Evolutionary conservation across 1,140 invertebrate species (phyloP), one percentile per base, ranked within the genome.

Genomic region (Drosophila kurseongensis): DNA sequence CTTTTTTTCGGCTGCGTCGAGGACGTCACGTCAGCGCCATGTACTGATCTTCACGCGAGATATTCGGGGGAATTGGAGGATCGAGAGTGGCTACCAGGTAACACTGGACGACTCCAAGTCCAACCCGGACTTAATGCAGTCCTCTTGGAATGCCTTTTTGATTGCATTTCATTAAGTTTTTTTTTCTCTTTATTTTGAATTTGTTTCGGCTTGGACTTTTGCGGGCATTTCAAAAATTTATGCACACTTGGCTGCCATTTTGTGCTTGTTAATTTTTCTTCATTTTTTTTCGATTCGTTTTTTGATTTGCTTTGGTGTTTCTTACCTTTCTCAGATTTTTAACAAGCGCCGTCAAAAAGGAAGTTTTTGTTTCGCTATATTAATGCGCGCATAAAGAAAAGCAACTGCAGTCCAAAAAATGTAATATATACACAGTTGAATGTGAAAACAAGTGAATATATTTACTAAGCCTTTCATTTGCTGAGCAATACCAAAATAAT

Each of bases 291-390:
- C 38, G 36, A 56, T 58, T 75, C 12, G n/a, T 54, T 72, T 63
- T 48, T 52, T 40, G 32, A 36, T 42, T 79, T 48, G 56, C 40
- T 75, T 82, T 82, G 42, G 56, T 35, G 59, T 74, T 81, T 86
- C 29, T 68, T 76, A 65, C 57, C 76, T 81, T 86, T 82, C 68
- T 54, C 57, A 82, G 71, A 79, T 73, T 88, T 89, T 88, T 88
- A 89, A 88, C 84, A 88, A 88, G 84, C 84, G 84, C 84, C 84
- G 84, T 77, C 80, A 75, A 89, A 86, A 86, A 89, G 82, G 82
- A 89, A 86, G 82, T 89, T 82, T 73, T 55, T 65, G 62, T 75
- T 7, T 41, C 18, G 38, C 42, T 16, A 41, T 47, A 41, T 74
- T 36, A 73, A 73, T 52, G 72, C 63, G 42, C 13, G 40, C 56